Conservation (phyloP, 2,113 vertebrate genomes). For the Pedionomus torquatus region DNA sequence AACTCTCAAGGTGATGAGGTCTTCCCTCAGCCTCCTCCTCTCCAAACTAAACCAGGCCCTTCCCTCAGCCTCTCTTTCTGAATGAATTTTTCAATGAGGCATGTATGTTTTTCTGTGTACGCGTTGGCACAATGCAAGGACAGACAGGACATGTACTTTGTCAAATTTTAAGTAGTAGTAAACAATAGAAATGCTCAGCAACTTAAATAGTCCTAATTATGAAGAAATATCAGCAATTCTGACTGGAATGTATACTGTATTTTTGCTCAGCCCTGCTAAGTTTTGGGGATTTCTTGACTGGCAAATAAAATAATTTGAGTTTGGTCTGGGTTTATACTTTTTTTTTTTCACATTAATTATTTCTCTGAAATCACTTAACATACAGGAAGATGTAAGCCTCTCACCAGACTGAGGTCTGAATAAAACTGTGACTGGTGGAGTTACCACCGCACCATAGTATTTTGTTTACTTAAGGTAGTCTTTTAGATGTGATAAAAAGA, state of each 20-base stretch:
- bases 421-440: not conserved
- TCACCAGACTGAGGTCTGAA: not conserved
- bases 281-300: not conserved
- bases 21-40: too few species aligned
- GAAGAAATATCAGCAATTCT: not conserved
- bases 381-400: not conserved
- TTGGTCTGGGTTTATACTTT: not conserved
- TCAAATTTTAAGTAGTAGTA: not conserved
- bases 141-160: not conserved
- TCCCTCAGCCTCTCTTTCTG: not conserved
- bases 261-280: not conserved
- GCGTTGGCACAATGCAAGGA: not conserved
- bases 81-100: rapidly evolving
- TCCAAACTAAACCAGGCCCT: too few species aligned
- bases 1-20: not conserved
- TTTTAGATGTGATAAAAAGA: not conserved
- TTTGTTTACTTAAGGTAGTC: not conserved
- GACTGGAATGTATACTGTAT: not conserved
- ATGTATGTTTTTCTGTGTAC: not conserved
- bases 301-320: not conserved
- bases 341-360: too few species aligned
- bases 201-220: not conserved
- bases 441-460: not conserved
- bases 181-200: not conserved
- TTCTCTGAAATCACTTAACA: too few species aligned